A percentile compares a stretch with the other conserved stretches of the same genome.
Evolutionary conservation across 2,113 vertebrate genomes (phyloP).

Genomic region (Alethe diademata): DNA sequence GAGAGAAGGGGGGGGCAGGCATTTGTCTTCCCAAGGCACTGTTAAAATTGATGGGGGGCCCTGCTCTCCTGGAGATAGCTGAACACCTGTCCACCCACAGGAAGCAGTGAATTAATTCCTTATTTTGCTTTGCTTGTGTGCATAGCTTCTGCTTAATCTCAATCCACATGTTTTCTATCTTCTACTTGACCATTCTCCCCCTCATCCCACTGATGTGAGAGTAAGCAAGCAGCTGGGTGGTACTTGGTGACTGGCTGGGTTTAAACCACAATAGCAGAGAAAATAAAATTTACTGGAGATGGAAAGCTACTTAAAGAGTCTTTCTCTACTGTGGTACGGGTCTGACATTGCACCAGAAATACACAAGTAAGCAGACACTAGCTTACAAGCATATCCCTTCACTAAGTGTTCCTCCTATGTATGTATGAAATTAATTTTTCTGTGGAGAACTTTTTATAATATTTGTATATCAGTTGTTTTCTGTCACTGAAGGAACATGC

Average conservation of each 20-base stretch:
- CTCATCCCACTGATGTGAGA: not conserved
- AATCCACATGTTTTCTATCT: not conserved
- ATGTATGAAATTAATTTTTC: not conserved
- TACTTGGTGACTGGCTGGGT: not conserved
- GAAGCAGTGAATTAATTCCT: not conserved
- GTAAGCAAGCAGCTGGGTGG: not conserved
- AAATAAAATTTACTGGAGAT: not conserved
- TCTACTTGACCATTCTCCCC: not conserved
- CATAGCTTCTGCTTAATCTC: not conserved
- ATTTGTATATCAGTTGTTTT: not conserved
- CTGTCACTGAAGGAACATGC: not conserved
- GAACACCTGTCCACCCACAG: not conserved
- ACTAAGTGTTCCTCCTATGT: not conserved
- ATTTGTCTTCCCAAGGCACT: not conserved
- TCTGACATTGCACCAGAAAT: not conserved
- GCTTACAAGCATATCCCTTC: not conserved
- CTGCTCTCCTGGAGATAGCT: not conserved
- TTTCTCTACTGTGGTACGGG: not conserved
- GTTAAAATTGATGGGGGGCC: rapidly evolving
- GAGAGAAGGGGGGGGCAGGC: not conserved
- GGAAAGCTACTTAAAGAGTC: not conserved
- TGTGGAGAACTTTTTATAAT: not conserved
- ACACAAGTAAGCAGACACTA: not conserved
- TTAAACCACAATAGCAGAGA: not conserved
- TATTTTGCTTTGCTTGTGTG: not conserved